phyloP scores from a whole-genome alignment of 2,797 vertebrate genomes.

The Kryptopterus vitreolus region DNA sequence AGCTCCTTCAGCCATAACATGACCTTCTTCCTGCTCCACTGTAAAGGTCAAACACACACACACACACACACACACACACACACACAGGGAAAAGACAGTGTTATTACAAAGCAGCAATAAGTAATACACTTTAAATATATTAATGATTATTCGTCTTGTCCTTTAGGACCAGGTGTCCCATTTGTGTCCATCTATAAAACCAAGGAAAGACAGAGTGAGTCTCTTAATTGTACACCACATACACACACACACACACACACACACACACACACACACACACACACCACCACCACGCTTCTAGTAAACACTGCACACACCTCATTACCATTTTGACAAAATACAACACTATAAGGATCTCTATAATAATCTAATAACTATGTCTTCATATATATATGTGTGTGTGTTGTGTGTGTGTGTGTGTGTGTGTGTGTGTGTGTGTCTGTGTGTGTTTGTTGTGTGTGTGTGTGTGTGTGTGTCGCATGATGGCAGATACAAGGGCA shows the following conservation, averaged over 20 bases:
- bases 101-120: too few relatives aligned
- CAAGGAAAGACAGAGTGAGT: slow-evolving; percentile 74
- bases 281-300: too few relatives aligned
- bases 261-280: not conserved
- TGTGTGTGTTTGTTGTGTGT: too few relatives aligned
- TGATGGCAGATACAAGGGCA: too few relatives aligned
- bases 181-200: slow-evolving; percentile 73
- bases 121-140: not conserved
- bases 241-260: slow-evolving; percentile 7
- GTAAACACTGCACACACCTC: too few relatives aligned
- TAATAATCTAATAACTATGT: too few relatives aligned
- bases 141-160: not conserved
- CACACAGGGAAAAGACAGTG: not conserved
- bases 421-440: too few relatives aligned
- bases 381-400: too few relatives aligned
- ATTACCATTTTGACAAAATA: too few relatives aligned
- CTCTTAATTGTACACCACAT: not conserved
- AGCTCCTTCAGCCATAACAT: slow-evolving; percentile 86
- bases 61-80: not conserved
- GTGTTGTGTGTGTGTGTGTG: too few relatives aligned
- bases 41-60: slow-evolving; percentile 79
- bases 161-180: slow-evolving; percentile 71
- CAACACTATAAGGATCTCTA: too few relatives aligned
- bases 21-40: slow-evolving; percentile 87
- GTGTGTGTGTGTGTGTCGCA: too few relatives aligned